Conservation (phyloP, 2,888 invertebrate genomes). For the Stramonita haemastoma region DNA sequence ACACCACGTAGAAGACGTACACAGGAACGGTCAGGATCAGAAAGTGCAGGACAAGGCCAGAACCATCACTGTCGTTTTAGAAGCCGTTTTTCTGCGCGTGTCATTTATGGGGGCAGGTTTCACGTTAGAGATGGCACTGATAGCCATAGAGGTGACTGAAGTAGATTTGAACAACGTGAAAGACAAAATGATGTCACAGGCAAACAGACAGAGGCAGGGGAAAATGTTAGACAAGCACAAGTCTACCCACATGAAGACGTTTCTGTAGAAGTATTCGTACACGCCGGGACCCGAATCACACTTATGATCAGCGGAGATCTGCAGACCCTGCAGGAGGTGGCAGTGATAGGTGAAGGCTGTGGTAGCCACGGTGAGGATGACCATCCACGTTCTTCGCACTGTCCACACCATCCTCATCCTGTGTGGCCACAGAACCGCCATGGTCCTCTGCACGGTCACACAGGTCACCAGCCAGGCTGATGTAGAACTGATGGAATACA, state of each 20-base stretch:
- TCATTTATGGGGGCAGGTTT: neutral
- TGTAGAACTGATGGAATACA: neutral
- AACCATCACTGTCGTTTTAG: neutral
- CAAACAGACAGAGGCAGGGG: neutral
- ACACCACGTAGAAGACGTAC: neutral
- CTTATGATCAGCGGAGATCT: neutral
- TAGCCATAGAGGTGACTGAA: neutral
- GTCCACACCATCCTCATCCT: constrained; percentile 3
- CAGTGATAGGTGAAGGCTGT: neutral
- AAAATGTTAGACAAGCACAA: neutral
- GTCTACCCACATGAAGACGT: neutral
- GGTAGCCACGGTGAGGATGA: neutral
- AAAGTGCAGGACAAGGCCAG: neutral
- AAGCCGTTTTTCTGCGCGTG: constrained; percentile 20
- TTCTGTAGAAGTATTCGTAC: neutral
- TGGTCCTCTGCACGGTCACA: constrained; percentile 22
- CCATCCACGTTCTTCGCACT: neutral
- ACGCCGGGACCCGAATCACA: neutral
- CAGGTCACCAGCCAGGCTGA: constrained; percentile 20
- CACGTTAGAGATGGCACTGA: neutral
- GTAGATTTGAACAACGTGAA: neutral
- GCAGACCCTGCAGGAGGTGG: neutral
- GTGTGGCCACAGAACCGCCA: neutral
- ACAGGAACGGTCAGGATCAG: neutral
- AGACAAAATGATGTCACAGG: constrained; percentile 8